Percentiles rank a stretch among this genome's conserved stretches.
phyloP scores from a whole-genome alignment of 2,113 vertebrate genomes.

The Rallus limicola region DNA sequence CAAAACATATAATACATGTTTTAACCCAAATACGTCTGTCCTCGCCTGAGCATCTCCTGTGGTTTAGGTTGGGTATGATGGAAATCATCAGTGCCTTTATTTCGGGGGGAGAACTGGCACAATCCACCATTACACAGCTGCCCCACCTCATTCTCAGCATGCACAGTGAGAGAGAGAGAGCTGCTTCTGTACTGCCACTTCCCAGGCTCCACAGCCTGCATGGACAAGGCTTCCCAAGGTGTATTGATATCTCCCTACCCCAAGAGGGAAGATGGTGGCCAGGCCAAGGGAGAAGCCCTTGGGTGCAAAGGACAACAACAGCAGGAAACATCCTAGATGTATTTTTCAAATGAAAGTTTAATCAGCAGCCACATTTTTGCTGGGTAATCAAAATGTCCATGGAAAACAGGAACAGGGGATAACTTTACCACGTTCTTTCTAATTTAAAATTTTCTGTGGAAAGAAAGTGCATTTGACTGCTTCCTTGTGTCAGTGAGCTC shows the following conservation, averaged over 20 bases:
- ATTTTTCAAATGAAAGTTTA: conserved; percentile 10
- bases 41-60: neutral
- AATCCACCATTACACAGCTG: neutral
- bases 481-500: neutral
- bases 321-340: neutral
- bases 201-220: neutral
- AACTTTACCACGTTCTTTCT: neutral
- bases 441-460: conserved; percentile 6
- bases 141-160: fast-evolving
- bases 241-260: neutral
- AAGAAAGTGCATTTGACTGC: neutral
- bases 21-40: neutral
- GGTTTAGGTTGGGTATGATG: neutral
- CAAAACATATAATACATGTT: neutral
- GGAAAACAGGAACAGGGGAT: neutral
- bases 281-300: neutral
- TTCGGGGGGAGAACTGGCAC: neutral
- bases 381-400: neutral
- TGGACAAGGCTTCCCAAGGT: neutral
- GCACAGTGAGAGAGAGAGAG: neutral
- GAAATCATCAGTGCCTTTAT: neutral
- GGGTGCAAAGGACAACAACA: neutral
- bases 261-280: neutral
- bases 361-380: neutral
- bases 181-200: neutral